These are phyloP conservation scores for Phylloscopus trochilus DNA, from an alignment of 2,113 vertebrate genomes.

Conservation along the genomic window DNA sequence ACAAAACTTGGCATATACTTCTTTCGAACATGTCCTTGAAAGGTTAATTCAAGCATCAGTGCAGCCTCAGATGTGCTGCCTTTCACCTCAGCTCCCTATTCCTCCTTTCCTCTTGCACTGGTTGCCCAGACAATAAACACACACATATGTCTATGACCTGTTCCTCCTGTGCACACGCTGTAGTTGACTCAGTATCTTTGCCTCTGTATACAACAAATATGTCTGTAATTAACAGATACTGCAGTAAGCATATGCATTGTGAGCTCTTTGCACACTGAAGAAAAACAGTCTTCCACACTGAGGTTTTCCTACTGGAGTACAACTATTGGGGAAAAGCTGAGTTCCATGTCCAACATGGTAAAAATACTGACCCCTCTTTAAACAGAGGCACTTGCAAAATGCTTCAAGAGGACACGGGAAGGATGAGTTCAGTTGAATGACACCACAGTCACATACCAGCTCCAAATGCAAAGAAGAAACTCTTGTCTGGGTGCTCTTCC, in stretches of 20 bases:
- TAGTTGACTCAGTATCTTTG: neutral
- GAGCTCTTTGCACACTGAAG: neutral
- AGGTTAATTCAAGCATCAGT: neutral
- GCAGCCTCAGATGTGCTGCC: neutral
- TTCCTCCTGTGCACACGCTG: neutral
- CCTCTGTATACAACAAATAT: neutral
- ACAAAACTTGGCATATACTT: neutral
- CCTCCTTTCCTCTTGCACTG: neutral
- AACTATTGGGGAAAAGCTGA: neutral
- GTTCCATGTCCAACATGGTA: neutral
- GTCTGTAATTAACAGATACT: neutral
- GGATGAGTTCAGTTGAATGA: neutral
- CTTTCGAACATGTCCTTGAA: neutral
- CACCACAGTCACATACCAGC: slow-evolving; percentile 75
- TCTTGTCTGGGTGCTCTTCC: slow-evolving; percentile 83
- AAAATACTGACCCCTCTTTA: neutral
- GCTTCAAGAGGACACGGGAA: neutral
- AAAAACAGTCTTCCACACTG: neutral
- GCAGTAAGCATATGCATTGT: neutral
- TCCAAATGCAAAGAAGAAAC: slow-evolving; percentile 92
- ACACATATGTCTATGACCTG: rapidly evolving
- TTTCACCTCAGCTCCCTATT: neutral
- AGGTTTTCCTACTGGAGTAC: neutral
- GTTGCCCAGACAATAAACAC: neutral
- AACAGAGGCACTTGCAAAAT: neutral